These are phyloP conservation scores for Galerucella calmariensis DNA, from an alignment of 2,888 invertebrate species.

Conservation along the genomic window DNA sequence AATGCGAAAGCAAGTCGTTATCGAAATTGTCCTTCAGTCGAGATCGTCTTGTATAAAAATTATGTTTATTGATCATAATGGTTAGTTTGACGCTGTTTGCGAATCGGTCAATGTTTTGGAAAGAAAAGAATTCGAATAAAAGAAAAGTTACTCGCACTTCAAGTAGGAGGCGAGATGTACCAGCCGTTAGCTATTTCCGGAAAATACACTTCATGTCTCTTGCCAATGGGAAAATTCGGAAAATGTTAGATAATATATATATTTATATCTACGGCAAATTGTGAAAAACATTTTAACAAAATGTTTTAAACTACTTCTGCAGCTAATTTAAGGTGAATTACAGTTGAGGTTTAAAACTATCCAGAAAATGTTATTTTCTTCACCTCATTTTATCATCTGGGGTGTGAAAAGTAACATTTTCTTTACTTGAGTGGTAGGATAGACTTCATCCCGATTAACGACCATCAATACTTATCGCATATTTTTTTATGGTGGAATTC, in stretches of 20 bases:
- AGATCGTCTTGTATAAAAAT: conserved; percentile 48
- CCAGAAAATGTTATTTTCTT: too few species aligned
- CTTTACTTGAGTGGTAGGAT: too few species aligned
- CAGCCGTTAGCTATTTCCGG: conserved; percentile 54
- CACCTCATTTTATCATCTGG: too few species aligned
- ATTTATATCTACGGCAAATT: not conserved
- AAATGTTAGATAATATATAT: conserved; percentile 11
- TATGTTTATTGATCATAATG: conserved; percentile 62
- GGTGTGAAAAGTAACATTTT: too few species aligned
- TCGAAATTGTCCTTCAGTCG: conserved; percentile 37
- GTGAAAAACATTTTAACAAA: not conserved
- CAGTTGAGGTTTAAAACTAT: too few species aligned
- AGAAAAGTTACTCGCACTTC: conserved; percentile 55
- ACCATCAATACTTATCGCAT: too few species aligned
- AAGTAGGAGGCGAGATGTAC: conserved; percentile 48
- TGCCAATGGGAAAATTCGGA: conserved; percentile 1
- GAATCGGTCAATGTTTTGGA: conserved; percentile 63
- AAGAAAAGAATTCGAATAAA: conserved; percentile 63
- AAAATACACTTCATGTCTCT: conserved; percentile 37
- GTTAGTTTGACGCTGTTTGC: conserved; percentile 61
- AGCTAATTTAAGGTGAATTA: too few species aligned
- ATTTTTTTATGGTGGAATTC: too few species aligned
- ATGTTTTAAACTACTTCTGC: too few species aligned
- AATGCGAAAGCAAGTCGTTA: conserved; percentile 40
- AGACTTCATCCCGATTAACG: too few species aligned